Evolutionary conservation across 2,888 invertebrate species (phyloP).

Genomic region (Seira ritae): DNA sequence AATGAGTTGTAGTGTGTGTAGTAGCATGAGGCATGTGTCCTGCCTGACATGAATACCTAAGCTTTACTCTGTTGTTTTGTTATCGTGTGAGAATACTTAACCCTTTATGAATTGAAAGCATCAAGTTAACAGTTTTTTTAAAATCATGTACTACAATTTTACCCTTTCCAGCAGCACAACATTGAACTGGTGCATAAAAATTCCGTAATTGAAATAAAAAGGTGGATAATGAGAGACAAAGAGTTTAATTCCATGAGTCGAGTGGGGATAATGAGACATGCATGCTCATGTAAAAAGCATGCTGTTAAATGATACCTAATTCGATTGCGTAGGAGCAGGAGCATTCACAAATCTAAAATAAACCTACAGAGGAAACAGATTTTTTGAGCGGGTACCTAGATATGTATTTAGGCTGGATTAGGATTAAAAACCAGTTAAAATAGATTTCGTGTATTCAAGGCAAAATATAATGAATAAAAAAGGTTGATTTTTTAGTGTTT

Average conservation of each 20-base stretch:
- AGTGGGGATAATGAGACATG: constrained; percentile 54
- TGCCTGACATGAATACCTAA: constrained; percentile 11
- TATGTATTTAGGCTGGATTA: not conserved
- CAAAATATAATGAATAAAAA: constrained; percentile 13
- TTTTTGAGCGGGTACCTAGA: not conserved
- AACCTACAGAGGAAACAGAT: not conserved
- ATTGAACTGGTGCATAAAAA: not conserved
- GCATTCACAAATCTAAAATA: too few relatives aligned
- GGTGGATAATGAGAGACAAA: constrained; percentile 42
- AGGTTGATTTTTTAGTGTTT: constrained; percentile 24
- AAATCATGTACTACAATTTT: not conserved
- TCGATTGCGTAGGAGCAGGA: too few relatives aligned
- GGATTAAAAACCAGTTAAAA: not conserved
- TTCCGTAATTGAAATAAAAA: constrained; percentile 7
- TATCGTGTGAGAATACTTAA: not conserved
- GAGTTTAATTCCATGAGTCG: constrained; percentile 5
- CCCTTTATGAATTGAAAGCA: not conserved
- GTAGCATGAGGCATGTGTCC: not conserved
- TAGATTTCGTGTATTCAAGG: constrained; percentile 13
- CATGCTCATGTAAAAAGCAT: constrained; percentile 59
- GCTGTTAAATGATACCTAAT: not conserved
- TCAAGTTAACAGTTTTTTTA: not conserved
- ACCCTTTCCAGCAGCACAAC: not conserved
- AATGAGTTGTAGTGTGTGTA: not conserved
- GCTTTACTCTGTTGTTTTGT: too few relatives aligned